Evolutionary conservation across 1,140 invertebrate genomes (phyloP), one percentile per base, ranked within the genome.

Genomic region (Atta texana): DNA sequence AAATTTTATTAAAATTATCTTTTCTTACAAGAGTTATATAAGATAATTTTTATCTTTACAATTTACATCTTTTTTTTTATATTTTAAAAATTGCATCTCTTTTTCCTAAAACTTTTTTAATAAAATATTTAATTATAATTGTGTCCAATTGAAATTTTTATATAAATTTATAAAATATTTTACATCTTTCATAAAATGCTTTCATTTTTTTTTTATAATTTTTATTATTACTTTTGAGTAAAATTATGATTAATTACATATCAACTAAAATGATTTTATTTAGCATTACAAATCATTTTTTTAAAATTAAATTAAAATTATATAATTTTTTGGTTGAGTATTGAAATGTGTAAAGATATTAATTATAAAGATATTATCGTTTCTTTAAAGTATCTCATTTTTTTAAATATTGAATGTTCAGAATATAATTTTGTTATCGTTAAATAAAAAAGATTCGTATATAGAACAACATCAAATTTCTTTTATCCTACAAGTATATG

Each of bases 401-500:
- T 66, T 18, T n/a, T 39, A 34, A 64, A 34, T 39, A 61, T 28
- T 12, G 2, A 3, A 44, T 39, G 4, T n/a, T n/a, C 18, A 39
- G 3, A n/a, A 39, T 39, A 34, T 6, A 59, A 39, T 16, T 24
- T 44, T 44, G 0, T 39, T 44, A 39, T 61, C 18, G 14, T n/a
- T 61, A 61, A 8, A 61, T 39, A 8, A 39, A 44, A 21, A 12
- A 76, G 8, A 64, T 44, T 61, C 16, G 34, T 8, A 31, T 76
- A 34, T 51, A 72, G 3, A 21, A n/a, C 8, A 59, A 59, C 31
- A 12, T 59, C 16, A 61, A 28, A 61, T 61, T 24, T 39, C 16
- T 24, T 34, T 66, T 39, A 66, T 66, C 8, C 8, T 39, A 64
- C 63, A 66, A 66, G 18, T 66, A 66, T 66, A 66, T 66, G 64